A percentile compares a stretch with the other conserved stretches of the same genome.
Conservation (phyloP, 1,140 invertebrate genomes). For the Platorchestia sp. region DNA sequence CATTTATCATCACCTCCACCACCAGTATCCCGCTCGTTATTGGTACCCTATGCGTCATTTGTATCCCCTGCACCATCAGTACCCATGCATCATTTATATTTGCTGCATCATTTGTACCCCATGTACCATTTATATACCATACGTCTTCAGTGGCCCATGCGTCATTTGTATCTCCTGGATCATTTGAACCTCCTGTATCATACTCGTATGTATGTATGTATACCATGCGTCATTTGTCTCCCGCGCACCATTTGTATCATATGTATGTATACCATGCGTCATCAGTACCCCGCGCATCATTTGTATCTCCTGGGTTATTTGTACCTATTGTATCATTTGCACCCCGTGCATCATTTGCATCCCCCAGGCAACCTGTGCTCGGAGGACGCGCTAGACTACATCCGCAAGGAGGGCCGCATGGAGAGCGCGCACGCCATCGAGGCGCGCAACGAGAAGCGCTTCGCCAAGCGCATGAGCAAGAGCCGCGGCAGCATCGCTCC, state of each 20-base stretch:
- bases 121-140: neutral
- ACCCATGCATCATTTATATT: neutral
- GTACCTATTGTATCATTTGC: neutral
- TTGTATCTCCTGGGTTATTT: neutral
- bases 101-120: neutral
- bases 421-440: slow-evolving; percentile 62
- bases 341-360: neutral
- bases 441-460: slow-evolving; percentile 61
- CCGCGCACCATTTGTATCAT: no score
- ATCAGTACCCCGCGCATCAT: no score
- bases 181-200: no score
- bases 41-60: no score
- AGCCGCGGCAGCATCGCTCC: slow-evolving; percentile 64
- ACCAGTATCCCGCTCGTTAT: no score
- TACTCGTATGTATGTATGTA: no score
- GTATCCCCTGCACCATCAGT: no score
- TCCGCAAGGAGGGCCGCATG: slow-evolving; percentile 62
- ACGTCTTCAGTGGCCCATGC: no score
- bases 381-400: slow-evolving; percentile 65
- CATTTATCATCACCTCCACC: no score
- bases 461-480: slow-evolving; percentile 62
- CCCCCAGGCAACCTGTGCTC: slow-evolving; percentile 66
- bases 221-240: no score
- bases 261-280: no score
- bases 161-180: no score